Percentiles rank a stretch among this genome's conserved stretches.
Conservation (phyloP, 2,888 invertebrate genomes). For the Apomyelois bistriatella region DNA sequence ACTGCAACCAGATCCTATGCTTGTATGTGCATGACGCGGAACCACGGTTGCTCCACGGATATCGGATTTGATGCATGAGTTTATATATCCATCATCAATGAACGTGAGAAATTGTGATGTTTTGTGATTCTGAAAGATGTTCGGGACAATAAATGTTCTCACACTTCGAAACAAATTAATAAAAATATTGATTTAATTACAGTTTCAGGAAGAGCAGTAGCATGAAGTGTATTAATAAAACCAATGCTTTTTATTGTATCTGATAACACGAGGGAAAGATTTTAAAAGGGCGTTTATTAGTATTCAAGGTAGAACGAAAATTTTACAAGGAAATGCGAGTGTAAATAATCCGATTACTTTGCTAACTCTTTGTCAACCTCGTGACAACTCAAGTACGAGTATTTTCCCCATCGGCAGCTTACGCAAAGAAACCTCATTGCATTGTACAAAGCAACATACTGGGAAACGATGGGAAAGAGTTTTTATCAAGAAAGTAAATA, state of each 20-base stretch:
- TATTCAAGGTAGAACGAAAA: not conserved
- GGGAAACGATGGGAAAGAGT: constrained; percentile 18
- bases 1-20: constrained; percentile 54
- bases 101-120: constrained; percentile 9
- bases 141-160: not conserved
- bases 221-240: not conserved
- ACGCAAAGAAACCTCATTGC: constrained; percentile 41
- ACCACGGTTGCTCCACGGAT: constrained; percentile 51
- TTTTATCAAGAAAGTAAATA: constrained; percentile 30
- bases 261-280: not conserved
- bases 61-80: constrained; percentile 48
- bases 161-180: not conserved
- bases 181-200: not conserved
- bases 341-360: constrained; percentile 20
- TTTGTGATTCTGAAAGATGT: not conserved
- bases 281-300: too few species aligned
- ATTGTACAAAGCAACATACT: constrained; percentile 28
- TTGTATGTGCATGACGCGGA: constrained; percentile 36
- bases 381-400: constrained; percentile 27
- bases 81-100: constrained; percentile 9
- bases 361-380: constrained; percentile 32
- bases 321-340: constrained; percentile 5
- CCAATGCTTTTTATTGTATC: not conserved
- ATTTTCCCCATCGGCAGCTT: constrained; percentile 29
- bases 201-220: not conserved